Conservation (phyloP, 2,888 invertebrate species). For the Cheilosia variabilis region DNA sequence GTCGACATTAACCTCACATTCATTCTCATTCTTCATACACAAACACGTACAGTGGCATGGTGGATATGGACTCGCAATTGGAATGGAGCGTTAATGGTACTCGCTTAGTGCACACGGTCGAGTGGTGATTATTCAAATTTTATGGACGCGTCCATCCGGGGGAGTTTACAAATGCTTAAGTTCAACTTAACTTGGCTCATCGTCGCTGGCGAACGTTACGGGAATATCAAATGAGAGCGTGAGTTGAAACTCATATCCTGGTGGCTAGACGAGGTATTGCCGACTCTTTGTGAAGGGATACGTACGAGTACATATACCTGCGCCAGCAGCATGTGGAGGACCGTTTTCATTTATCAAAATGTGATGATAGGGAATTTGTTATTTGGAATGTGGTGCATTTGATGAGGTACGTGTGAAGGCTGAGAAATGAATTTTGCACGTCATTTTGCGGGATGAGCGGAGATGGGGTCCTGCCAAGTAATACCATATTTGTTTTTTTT, state of each 20-base stretch:
- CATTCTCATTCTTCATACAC: conserved; percentile 27
- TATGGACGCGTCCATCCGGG: conserved; percentile 74
- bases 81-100: conserved; percentile 63
- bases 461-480: no score
- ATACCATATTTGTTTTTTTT: no score
- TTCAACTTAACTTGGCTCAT: conserved; percentile 70
- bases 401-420: not conserved
- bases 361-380: conserved; percentile 3
- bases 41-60: conserved; percentile 1
- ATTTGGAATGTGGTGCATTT: not conserved
- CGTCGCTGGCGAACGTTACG: conserved; percentile 52
- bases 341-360: conserved; percentile 16
- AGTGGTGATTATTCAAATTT: conserved; percentile 75
- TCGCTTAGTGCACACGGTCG: conserved; percentile 67
- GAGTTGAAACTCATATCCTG: conserved; percentile 64
- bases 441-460: not conserved
- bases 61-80: conserved; percentile 8
- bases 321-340: not conserved
- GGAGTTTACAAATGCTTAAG: conserved; percentile 72
- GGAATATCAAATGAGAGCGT: conserved; percentile 65
- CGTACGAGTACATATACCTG: conserved; percentile 1
- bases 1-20: conserved; percentile 57
- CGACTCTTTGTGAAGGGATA: not conserved
- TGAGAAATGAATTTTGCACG: conserved; percentile 2
- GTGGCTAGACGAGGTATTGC: conserved; percentile 56